Conservation (phyloP, 1,140 invertebrate species). For the Rhyacophila brunnea region DNA sequence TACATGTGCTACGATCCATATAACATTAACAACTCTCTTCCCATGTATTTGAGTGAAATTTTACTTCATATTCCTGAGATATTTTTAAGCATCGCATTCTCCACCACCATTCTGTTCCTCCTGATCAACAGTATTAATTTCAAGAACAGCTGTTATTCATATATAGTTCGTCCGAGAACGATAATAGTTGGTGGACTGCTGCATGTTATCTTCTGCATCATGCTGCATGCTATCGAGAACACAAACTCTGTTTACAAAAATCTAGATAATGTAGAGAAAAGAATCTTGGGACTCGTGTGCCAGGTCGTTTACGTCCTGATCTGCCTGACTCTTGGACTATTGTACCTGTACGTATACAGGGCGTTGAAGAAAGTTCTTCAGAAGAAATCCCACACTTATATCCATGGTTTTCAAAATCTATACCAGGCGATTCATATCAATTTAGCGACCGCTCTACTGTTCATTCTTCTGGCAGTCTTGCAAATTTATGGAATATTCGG, state of each 20-base stretch:
- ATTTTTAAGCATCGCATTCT: slow-evolving; percentile 80
- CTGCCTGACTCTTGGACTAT: slow-evolving; percentile 74
- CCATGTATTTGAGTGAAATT: slow-evolving; percentile 76
- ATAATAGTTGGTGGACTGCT: slow-evolving; percentile 71
- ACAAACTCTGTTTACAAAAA: slow-evolving; percentile 49
- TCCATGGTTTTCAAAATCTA: slow-evolving; percentile 66
- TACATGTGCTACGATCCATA: slow-evolving; percentile 89
- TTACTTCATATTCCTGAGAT: slow-evolving; percentile 80
- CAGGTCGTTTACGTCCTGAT: slow-evolving; percentile 79
- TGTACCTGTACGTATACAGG: slow-evolving; percentile 81
- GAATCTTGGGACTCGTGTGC: slow-evolving; percentile 72
- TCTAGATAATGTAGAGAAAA: slow-evolving; percentile 51
- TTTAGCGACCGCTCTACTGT: slow-evolving; percentile 78
- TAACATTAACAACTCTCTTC: slow-evolving; percentile 75
- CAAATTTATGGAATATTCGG: slow-evolving; percentile 82
- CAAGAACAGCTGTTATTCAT: slow-evolving; percentile 62
- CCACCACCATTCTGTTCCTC: slow-evolving; percentile 80
- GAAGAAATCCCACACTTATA: slow-evolving; percentile 67
- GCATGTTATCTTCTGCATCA: slow-evolving; percentile 74
- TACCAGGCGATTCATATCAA: slow-evolving; percentile 83
- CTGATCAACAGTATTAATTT: slow-evolving; percentile 70
- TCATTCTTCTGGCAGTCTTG: slow-evolving; percentile 75
- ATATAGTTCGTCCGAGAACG: slow-evolving; percentile 70
- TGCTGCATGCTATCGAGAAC: slow-evolving; percentile 74
- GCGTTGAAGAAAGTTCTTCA: slow-evolving; percentile 64